A percentile compares a stretch with the other conserved stretches of the same genome.
Conservation (phyloP, 1,140 invertebrate genomes). For the Aphaenogaster ashmeadi region DNA sequence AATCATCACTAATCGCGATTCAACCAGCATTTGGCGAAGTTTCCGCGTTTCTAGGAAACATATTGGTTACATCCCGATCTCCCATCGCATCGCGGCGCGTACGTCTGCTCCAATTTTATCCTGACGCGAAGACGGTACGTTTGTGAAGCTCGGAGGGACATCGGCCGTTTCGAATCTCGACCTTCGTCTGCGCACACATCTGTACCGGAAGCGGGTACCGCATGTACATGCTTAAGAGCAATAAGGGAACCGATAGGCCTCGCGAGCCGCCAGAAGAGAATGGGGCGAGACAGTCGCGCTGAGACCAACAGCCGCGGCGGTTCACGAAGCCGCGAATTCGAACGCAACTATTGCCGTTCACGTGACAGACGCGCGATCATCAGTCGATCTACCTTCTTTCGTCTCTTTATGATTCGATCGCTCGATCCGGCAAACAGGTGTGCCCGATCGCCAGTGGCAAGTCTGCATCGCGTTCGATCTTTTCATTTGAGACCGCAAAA, state of each 20-base stretch:
- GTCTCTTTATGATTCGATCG: not conserved
- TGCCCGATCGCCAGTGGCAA: not conserved
- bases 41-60: conserved; percentile 19
- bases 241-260: conserved; percentile 64
- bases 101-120: conserved; percentile 40
- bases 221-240: conserved; percentile 71
- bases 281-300: conserved; percentile 76
- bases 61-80: not conserved
- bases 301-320: conserved; percentile 74
- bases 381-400: not conserved
- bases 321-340: conserved; percentile 63
- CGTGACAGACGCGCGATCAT: conserved; percentile 52
- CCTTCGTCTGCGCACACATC: conserved; percentile 59
- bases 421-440: not conserved
- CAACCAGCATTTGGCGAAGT: not conserved
- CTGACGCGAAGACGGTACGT: conserved; percentile 22
- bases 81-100: not conserved
- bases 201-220: conserved; percentile 73
- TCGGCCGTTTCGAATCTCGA: conserved; percentile 65
- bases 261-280: conserved; percentile 67
- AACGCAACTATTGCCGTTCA: conserved; percentile 55
- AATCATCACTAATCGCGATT: conserved; percentile 17
- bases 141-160: conserved; percentile 3
- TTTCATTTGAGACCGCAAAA: conserved; percentile 29
- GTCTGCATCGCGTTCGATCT: conserved; percentile 20